Percentiles rank a stretch among this genome's conserved stretches.
Evolutionary conservation across 2,888 invertebrate species (phyloP).

Genomic region (Habrosyne pyritoides): DNA sequence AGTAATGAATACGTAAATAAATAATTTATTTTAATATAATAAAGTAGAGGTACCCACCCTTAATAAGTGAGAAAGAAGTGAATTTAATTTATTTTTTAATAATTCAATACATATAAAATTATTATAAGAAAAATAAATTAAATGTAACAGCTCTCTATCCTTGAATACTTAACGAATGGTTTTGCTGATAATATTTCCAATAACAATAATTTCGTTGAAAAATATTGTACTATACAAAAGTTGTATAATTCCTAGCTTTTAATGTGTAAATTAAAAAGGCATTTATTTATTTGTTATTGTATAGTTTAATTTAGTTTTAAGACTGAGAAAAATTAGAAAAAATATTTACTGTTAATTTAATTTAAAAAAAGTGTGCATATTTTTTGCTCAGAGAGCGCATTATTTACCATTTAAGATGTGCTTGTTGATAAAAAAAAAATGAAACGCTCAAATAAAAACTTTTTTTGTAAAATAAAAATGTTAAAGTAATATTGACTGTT

Average conservation of each 20-base stretch:
- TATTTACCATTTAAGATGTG: conserved; percentile 23
- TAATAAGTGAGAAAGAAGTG: conserved; percentile 5
- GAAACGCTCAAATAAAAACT: conserved; percentile 39
- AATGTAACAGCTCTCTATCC: not conserved
- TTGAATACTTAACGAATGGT: not conserved
- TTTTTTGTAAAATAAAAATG: conserved; percentile 45
- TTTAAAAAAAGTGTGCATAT: conserved; percentile 21
- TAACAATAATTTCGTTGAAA: not conserved
- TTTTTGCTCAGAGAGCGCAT: conserved; percentile 10
- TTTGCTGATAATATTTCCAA: not conserved
- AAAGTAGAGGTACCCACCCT: conserved; percentile 7
- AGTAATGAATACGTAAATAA: not conserved
- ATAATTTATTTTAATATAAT: not conserved
- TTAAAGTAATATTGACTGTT: conserved; percentile 56
- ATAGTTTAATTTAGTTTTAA: conserved; percentile 52
- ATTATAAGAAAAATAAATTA: not conserved
- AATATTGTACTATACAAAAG: conserved; percentile 31
- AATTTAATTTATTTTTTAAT: conserved; percentile 1
- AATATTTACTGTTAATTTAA: conserved; percentile 29
- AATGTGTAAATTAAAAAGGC: conserved; percentile 59
- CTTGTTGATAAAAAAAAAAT: conserved; percentile 17
- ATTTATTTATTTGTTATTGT: conserved; percentile 69
- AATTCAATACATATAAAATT: not conserved
- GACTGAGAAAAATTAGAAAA: conserved; percentile 46
- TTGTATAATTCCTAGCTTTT: conserved; percentile 36